Base-by-base conservation (phyloP, 2,797 vertebrate species). In the Notolabrus celidotus region DNA sequence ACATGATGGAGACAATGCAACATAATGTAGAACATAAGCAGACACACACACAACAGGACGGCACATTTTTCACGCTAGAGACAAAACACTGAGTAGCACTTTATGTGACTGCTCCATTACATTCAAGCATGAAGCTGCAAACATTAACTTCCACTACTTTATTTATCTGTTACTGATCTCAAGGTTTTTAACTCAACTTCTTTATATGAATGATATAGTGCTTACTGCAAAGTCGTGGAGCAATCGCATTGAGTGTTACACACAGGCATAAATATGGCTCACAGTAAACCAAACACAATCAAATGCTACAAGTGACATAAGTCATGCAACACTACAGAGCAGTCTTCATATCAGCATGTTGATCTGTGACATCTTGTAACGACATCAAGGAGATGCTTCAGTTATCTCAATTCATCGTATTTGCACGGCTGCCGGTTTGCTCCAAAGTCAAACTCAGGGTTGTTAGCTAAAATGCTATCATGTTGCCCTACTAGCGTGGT, bases 1-100 rank as follows among this genome's bases (percentile, higher is more conserved):
- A 97, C 90, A 95, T 95, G 94, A 96, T 95, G 94, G 93, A 96
- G 95, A 97, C 95, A 96, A 95, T n/a, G 94, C 85, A 92, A 96
- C 93, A 96, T 85, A 95, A 94, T 84, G 93, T 87, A 95, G 86
- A 95, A 93, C 89, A 93, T 89, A 91, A 89, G 93, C 83, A 86
- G 71, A 85, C 84, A 67, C 53, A 78, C 65, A 56, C 25, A 47
- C 51, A 45, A 90, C 82, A 89, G 75, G 86, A 93, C 85, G 70
- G 54, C 83, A 92, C 79, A 89, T 85, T 78, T 86, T 81, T 93
- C 86, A 93, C 77, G 78, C 27, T 75, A 52, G 63, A 57, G 25
- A 89, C 69, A 83, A 39, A 85, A 79, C 57, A 74, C 65, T 57
- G 52, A 43, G 80, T 82, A 83, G 42, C 86, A 86, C 74, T 83